Percentiles rank a stretch among this genome's conserved stretches.
Conservation (phyloP, 2,888 invertebrate genomes). For the Heteromurus nitidus region DNA sequence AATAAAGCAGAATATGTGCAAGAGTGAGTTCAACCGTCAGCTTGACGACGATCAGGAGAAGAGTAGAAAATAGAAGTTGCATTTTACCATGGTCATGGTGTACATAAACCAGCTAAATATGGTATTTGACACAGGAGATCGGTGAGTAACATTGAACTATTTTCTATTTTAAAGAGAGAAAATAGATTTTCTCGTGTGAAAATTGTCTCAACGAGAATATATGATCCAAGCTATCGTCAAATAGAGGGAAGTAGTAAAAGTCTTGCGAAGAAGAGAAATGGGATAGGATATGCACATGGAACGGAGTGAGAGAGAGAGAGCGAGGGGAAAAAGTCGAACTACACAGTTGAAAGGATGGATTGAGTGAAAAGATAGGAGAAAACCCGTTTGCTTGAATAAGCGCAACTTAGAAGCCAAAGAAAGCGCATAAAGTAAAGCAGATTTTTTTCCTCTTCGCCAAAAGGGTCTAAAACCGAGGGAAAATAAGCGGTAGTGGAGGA, state of each 20-base stretch:
- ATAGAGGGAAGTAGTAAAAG: slow-evolving; percentile 1
- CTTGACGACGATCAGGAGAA: no score
- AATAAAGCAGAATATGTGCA: no score
- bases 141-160: slow-evolving; percentile 29
- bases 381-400: not conserved
- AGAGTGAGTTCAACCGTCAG: no score
- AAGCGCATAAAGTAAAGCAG: slow-evolving; percentile 21
- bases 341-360: slow-evolving; percentile 45
- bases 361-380: slow-evolving; percentile 34
- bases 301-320: not conserved
- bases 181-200: slow-evolving; percentile 16
- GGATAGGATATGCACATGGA: slow-evolving; percentile 6
- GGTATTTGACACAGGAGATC: slow-evolving; percentile 1
- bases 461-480: not conserved
- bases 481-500: slow-evolving; percentile 1
- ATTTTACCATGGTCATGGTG: no score
- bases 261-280: not conserved
- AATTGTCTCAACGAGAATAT: not conserved
- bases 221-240: not conserved
- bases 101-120: no score
- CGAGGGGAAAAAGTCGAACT: not conserved
- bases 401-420: slow-evolving; percentile 32
- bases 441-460: slow-evolving; percentile 2
- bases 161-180: slow-evolving; percentile 19
- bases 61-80: no score